Evolutionary conservation across 1,140 invertebrate genomes (phyloP).

Genomic region (Pseudomyrmex gracilis): DNA sequence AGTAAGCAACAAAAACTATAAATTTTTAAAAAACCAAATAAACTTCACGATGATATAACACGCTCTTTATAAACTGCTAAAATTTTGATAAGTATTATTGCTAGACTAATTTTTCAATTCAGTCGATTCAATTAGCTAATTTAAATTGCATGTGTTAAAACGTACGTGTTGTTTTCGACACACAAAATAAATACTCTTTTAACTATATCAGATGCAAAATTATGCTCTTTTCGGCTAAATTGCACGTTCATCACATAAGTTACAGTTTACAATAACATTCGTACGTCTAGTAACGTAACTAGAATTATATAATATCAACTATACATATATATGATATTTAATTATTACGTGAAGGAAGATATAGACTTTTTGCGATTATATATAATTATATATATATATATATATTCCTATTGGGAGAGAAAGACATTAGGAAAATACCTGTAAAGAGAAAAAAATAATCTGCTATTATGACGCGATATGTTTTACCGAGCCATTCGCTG

Average conservation of each 20-base stretch:
- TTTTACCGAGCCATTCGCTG: neutral
- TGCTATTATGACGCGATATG: slow-evolving; percentile 46
- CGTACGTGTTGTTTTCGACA: neutral
- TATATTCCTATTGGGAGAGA: slow-evolving; percentile 54
- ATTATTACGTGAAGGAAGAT: slow-evolving; percentile 58
- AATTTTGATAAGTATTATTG: slow-evolving; percentile 9
- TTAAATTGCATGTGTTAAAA: slow-evolving; percentile 21
- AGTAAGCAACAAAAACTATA: too few species aligned
- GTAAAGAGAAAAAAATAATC: slow-evolving; percentile 54
- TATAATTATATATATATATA: neutral
- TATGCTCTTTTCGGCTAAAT: slow-evolving; percentile 15
- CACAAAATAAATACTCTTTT: slow-evolving; percentile 43
- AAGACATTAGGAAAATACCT: slow-evolving; percentile 71
- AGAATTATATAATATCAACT: slow-evolving; percentile 38
- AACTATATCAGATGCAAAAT: neutral
- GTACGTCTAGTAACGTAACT: slow-evolving; percentile 31
- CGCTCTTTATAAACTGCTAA: too few species aligned
- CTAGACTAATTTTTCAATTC: slow-evolving; percentile 6
- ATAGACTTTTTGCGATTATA: slow-evolving; percentile 52
- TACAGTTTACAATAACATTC: slow-evolving; percentile 37
- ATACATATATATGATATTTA: slow-evolving; percentile 5
- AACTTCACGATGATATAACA: too few species aligned
- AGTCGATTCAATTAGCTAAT: slow-evolving; percentile 19
- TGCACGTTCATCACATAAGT: neutral
- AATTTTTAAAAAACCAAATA: too few species aligned